A percentile compares a stretch with the other conserved stretches of the same genome.
These are phyloP conservation scores for Solenopsis invicta DNA, from an alignment of 1,140 invertebrate species.

Conservation along the genomic window DNA sequence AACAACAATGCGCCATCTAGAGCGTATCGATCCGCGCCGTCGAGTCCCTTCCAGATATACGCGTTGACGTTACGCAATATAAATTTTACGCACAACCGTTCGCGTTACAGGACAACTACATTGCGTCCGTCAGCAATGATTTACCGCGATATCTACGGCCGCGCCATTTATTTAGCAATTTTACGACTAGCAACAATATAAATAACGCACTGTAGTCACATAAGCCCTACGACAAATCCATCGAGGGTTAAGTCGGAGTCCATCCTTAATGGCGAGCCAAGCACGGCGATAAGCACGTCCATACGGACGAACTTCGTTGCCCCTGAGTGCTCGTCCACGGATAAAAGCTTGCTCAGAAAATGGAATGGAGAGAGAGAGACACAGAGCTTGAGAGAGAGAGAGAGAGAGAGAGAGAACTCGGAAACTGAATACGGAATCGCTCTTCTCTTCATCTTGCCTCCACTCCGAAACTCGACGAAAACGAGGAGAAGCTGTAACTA, in stretches of 20 bases:
- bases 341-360: constrained; percentile 71
- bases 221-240: constrained; percentile 68
- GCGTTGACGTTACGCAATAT: constrained; percentile 54
- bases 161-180: constrained; percentile 55
- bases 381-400: no score
- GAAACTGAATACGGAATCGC: constrained; percentile 49
- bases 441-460: neutral
- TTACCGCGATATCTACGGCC: constrained; percentile 9
- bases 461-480: constrained; percentile 18
- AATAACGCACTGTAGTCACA: constrained; percentile 31
- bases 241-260: constrained; percentile 64
- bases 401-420: constrained; percentile 12
- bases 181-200: constrained; percentile 48
- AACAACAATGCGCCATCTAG: constrained; percentile 59
- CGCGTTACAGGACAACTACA: constrained; percentile 36
- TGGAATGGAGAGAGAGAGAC: constrained; percentile 31
- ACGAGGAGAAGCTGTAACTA: constrained; percentile 16
- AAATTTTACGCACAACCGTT: constrained; percentile 60
- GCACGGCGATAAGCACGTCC: constrained; percentile 61
- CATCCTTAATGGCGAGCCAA: constrained; percentile 67
- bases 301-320: constrained; percentile 67
- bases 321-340: constrained; percentile 67
- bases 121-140: constrained; percentile 34
- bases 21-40: constrained; percentile 52
- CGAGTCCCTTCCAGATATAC: constrained; percentile 46